Conservation (phyloP, 2,888 invertebrate genomes). For the Tenodera sinensis region DNA sequence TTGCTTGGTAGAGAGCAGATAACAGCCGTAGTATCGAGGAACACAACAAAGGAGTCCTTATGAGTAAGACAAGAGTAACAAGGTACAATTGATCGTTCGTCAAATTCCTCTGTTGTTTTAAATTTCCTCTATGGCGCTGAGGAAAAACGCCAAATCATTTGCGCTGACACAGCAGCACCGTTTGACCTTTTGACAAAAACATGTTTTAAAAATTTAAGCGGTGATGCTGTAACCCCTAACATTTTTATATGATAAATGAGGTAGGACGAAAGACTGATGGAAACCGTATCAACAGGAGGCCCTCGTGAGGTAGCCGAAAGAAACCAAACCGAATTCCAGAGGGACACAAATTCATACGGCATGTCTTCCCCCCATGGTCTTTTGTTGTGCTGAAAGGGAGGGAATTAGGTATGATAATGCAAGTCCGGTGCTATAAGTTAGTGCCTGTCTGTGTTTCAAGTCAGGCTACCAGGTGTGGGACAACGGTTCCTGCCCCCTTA, state of each 20-base stretch:
- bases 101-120: background rate
- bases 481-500: background rate
- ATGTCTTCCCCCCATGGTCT: background rate
- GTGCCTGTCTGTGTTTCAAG: background rate
- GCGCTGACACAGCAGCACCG: background rate
- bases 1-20: no score
- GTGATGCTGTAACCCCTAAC: background rate
- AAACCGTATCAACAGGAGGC: background rate
- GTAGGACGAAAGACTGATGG: background rate
- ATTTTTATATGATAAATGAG: slow-evolving; percentile 6
- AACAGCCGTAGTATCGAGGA: no score
- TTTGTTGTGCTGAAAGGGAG: slow-evolving; percentile 16
- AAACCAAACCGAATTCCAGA: slow-evolving; percentile 12
- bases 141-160: background rate
- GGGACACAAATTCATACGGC: slow-evolving; percentile 16
- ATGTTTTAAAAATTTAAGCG: background rate
- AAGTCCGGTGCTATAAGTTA: background rate
- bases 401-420: slow-evolving; percentile 20
- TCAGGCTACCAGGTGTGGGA: background rate
- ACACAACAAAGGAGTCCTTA: background rate
- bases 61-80: background rate
- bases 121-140: background rate
- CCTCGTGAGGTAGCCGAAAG: background rate
- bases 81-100: background rate
- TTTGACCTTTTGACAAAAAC: background rate